phyloP scores from a whole-genome alignment of 2,888 invertebrate species.

The Sepioteuthis lessoniana region DNA sequence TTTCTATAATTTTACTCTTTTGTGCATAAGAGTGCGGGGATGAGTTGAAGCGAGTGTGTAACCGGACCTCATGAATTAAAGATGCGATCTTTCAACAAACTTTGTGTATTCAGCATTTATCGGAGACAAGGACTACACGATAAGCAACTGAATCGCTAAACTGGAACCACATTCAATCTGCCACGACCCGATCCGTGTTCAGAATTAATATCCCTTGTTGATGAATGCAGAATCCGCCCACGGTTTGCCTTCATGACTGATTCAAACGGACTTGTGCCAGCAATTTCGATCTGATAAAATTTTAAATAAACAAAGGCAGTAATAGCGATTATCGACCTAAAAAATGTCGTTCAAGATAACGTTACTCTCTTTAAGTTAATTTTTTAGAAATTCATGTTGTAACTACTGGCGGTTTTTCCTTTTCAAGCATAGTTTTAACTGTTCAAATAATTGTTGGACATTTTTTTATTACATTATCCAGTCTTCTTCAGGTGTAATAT shows the following conservation, averaged over 20 bases:
- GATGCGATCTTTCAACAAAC: background rate
- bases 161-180: background rate
- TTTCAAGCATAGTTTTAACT: no score
- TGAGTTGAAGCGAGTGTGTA: background rate
- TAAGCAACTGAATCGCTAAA: background rate
- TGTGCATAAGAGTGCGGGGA: background rate
- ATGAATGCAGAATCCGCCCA: background rate
- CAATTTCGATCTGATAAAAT: slow-evolving; percentile 33
- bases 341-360: background rate
- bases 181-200: slow-evolving; percentile 3
- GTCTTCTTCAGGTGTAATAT: no score
- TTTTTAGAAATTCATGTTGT: no score
- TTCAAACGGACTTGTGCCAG: background rate
- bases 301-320: background rate
- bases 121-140: background rate
- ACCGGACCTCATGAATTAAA: background rate
- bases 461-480: no score
- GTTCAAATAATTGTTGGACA: no score
- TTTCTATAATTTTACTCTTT: background rate
- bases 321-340: background rate
- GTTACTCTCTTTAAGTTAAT: background rate
- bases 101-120: background rate
- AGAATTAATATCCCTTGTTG: background rate
- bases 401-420: no score
- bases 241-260: background rate